Conservation (phyloP, 2,797 vertebrate species). For the Petrocephalus schoutedeni region DNA sequence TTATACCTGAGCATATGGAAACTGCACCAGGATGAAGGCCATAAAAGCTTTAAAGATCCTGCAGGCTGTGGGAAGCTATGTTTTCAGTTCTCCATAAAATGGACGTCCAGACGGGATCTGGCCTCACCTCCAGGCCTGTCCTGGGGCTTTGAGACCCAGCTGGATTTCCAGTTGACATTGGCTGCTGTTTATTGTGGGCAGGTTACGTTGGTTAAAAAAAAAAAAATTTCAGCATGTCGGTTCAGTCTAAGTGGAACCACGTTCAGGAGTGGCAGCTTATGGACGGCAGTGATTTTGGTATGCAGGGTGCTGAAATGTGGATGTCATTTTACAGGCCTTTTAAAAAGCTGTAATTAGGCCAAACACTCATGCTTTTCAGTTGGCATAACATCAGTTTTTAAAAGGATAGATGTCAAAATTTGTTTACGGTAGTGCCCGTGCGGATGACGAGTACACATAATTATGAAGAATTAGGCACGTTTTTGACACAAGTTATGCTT, state of each 20-base stretch:
- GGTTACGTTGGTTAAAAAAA: background rate
- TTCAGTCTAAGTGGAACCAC: background rate
- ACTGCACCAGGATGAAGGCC: background rate
- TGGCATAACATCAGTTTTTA: slow-evolving; percentile 12
- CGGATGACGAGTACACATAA: background rate
- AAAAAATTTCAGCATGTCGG: background rate
- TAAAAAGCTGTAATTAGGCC: slow-evolving; percentile 16
- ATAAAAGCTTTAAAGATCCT: background rate
- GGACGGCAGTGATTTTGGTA: background rate
- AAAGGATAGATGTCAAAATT: slow-evolving; percentile 14
- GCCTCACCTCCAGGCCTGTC: background rate
- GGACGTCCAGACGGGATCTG: background rate
- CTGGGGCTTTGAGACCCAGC: background rate
- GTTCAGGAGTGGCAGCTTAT: slow-evolving; percentile 9
- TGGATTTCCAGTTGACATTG: background rate
- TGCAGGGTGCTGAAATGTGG: slow-evolving; percentile 1
- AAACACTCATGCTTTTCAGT: background rate
- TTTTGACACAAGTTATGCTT: slow-evolving; percentile 16
- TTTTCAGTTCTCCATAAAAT: background rate
- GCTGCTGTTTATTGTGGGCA: background rate
- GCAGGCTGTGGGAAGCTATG: background rate
- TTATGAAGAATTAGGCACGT: slow-evolving; percentile 11
- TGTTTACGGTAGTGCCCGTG: background rate
- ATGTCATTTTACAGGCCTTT: slow-evolving; percentile 3
- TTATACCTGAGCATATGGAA: background rate